Base-by-base conservation (phyloP, 1,140 invertebrate genomes). In the Pseudoatta argentina region DNA sequence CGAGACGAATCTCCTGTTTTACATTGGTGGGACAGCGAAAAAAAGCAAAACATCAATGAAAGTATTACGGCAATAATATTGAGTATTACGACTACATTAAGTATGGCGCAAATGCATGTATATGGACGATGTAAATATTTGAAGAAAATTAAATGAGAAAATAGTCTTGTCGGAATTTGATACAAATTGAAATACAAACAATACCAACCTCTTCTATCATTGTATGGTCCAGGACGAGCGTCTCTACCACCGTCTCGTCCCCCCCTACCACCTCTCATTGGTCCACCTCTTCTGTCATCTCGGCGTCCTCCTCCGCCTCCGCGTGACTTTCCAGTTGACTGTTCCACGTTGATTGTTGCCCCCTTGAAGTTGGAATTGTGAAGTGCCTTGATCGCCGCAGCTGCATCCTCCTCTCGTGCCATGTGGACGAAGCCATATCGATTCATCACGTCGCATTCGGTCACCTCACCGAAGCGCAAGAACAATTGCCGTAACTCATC, bases 401-500 rank as follows among this genome's bases (percentile, higher is more conserved):
- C 95, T 6, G 95, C 95, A 51, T 95, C 95, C 78, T 95, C 94
- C 87, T 95, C 95, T 0, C 94, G 91, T 14, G 95, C 94, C 95
- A 95, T 95, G 88, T 95, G 95, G 10, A 95, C 95, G 87, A 95
- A 95, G 39, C 94, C 94, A 77, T 95, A 95, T 61, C 94, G 93
- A 86, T 95, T 94, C 94, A 94, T 95, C 24, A 95, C 94, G 85
- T 95, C 95, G 69, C 95, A 95, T 82, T 95, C 95, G 0, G 95
- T 95, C 7, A 95, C 95, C 66, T 95, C 95, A 16, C 95, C 95
- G 51, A 94, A 95, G 18, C 95, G 94, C 16, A 94, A 88, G 85
- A 95, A 95, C 66, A 95, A 92, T 88, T 94, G 93, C 69, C 94
- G 92, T 14, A 95, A 91, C 83, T 95, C 95, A 57, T 95, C 94